Base-by-base conservation (phyloP, 1,140 invertebrate species). In the Cydia amplana region DNA sequence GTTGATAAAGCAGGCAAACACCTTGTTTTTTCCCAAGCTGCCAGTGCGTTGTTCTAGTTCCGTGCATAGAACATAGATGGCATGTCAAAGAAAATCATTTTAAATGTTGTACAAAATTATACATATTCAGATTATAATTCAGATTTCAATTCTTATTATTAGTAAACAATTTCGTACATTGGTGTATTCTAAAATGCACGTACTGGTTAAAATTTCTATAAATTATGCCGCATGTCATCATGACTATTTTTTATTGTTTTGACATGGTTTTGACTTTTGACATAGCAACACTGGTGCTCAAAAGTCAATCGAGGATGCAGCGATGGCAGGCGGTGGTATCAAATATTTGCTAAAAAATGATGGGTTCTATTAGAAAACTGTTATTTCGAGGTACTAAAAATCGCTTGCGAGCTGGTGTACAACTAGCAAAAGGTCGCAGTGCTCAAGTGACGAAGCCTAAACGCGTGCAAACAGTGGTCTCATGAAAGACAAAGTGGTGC, bases 11-110 rank as follows among this genome's bases (percentile, higher is more conserved):
- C 74, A 78, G 75, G 14, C 28, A 55, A 81, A 60, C 70, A 70
- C n/a, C 65, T 32, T 70, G 28, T 40, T 43, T 18, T 6, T 70
- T 36, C 32, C 23, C 5, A 70, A 18, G 28, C 28, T 40, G 32
- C 65, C 65, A 36, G 20, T 18, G 32, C 65, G 79, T 82, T 76
- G 80, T n/a, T 14, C 7, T 75, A 75, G 63, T 82, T 73, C 6
- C 0, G 1, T 0, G 14, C 6, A 12, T 2, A 20, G 51, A 12
- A 0, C 16, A 73, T 78, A 90, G 89, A 85, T 88, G 87, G 74
- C 83, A 74, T 67, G 74, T 78, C 25, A 36, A 7, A 23, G 14
- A 60, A 65, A 32, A 14, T n/a, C 0, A 65, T 28, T 28, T 65
- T 32, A 4, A 32, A n/a, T n/a, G n/a, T n/a, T n/a, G n/a, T n/a